These are phyloP conservation scores for Dilophus febrilis DNA, from an alignment of 2,888 invertebrate genomes.

Conservation along the genomic window DNA sequence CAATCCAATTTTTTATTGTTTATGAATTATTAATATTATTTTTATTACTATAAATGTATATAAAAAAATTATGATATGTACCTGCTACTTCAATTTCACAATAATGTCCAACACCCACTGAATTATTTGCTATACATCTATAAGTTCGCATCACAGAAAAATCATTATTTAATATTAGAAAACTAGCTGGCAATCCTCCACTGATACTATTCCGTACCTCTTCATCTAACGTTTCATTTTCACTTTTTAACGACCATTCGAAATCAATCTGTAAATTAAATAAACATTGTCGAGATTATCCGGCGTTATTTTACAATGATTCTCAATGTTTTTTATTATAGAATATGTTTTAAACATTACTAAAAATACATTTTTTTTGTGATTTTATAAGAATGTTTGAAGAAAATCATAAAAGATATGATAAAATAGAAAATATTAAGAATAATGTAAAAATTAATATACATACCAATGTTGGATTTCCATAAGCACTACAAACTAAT, in stretches of 20 bases:
- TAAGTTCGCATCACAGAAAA: conserved; percentile 51
- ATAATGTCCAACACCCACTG: conserved; percentile 48
- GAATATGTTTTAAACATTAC: too few species aligned
- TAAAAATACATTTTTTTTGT: too few species aligned
- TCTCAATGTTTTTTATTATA: too few species aligned
- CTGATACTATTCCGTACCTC: conserved; percentile 35
- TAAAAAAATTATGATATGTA: too few species aligned
- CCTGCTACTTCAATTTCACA: conserved; percentile 53
- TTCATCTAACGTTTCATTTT: conserved; percentile 57
- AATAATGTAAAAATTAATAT: conserved; percentile 1
- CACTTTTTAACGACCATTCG: conserved; percentile 68
- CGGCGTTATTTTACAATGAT: too few species aligned
- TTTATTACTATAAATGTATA: too few species aligned
- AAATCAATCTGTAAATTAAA: conserved; percentile 40
- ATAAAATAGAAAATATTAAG: background rate
- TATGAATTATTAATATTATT: too few species aligned
- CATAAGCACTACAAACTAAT: conserved; percentile 61
- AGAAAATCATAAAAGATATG: conserved; percentile 4
- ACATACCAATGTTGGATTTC: conserved; percentile 51
- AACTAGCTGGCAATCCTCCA: conserved; percentile 28
- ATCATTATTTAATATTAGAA: conserved; percentile 47
- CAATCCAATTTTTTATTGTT: too few species aligned
- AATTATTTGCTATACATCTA: conserved; percentile 69
- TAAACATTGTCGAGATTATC: too few species aligned
- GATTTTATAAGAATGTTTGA: too few species aligned